Base-by-base conservation (phyloP, 2,797 vertebrate genomes). In the Galagoides demidoff region DNA sequence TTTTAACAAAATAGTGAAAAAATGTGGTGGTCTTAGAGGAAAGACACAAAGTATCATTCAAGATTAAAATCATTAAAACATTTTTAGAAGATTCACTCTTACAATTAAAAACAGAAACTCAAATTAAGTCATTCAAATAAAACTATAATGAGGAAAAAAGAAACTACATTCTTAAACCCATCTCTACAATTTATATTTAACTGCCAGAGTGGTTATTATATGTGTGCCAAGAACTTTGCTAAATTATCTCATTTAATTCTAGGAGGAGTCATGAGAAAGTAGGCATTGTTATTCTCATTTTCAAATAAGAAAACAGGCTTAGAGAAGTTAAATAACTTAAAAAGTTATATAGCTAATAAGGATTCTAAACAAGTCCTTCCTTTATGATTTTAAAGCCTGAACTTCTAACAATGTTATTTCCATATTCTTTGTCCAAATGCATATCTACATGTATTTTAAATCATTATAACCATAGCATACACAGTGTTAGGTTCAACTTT, bases 1-100 rank as follows among this genome's bases (percentile, higher is more conserved):
- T 90, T 94, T 95, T 89, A 95, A 95, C 78, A 90, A 92, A 81
- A 63, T 29, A 95, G 39, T 74, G 31, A 29, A 85, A 96, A 86
- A 93, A 96, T 43, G 4, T 68, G 66, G 49, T 88, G 31, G n/a
- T 90, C 45, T 88, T 63, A 70, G 19, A 29, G 3, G 20, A 20
- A 22, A 95, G 81, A 52, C 59, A 89, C 87, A 94, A 92, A 85
- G 8, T 45, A 84, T 27, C 43, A 85, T 17, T 90, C 52, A 93
- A 64, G 34, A 83, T 59, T 85, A 92, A 94, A 89, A 89, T 37
- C 37, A 92, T 23, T 66, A 61, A 87, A 96, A 29, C 25, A 92
- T 96, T 96, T 52, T 91, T 88, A 92, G 73, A 81, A 90, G 90
- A 93, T 11, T 63, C 22, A 87, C 12, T 95, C 92, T 88, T 64